Evolutionary conservation across 2,888 invertebrate genomes (phyloP).

Genomic region (Diaperis boleti): DNA sequence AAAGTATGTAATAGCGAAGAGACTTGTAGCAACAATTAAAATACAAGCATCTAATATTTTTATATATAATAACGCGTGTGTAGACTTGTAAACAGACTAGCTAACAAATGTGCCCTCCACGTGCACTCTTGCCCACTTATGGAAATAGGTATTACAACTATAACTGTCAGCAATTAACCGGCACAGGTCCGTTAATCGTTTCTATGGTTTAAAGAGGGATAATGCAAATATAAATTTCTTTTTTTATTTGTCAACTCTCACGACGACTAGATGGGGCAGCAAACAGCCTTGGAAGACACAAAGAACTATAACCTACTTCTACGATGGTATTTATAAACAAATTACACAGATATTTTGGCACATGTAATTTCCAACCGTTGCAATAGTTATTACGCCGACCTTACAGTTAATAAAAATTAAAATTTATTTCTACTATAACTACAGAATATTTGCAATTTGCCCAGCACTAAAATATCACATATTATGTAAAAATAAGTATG

Average conservation of each 20-base stretch:
- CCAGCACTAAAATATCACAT: slow-evolving; percentile 34
- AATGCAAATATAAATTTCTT: no score
- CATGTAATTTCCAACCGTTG: not conserved
- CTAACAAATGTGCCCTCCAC: not conserved
- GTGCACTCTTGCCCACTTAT: not conserved
- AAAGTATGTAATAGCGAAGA: no score
- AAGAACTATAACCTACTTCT: not conserved
- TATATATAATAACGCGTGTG: no score
- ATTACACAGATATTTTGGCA: not conserved
- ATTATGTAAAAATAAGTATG: not conserved
- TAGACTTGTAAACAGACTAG: no score
- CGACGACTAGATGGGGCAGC: no score
- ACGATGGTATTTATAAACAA: not conserved
- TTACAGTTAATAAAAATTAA: not conserved
- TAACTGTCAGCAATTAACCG: not conserved
- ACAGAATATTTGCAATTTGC: slow-evolving; percentile 37
- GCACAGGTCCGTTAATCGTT: not conserved
- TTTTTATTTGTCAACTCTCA: no score
- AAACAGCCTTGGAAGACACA: no score
- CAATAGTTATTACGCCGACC: not conserved
- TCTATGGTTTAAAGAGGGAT: no score
- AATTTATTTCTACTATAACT: not conserved
- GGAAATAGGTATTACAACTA: not conserved
- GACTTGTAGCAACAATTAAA: no score
- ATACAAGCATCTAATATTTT: no score